Percentiles rank a stretch among this genome's conserved stretches.
Conservation (phyloP, 2,113 vertebrate genomes). For the Lamprologus ornatipinnis region DNA sequence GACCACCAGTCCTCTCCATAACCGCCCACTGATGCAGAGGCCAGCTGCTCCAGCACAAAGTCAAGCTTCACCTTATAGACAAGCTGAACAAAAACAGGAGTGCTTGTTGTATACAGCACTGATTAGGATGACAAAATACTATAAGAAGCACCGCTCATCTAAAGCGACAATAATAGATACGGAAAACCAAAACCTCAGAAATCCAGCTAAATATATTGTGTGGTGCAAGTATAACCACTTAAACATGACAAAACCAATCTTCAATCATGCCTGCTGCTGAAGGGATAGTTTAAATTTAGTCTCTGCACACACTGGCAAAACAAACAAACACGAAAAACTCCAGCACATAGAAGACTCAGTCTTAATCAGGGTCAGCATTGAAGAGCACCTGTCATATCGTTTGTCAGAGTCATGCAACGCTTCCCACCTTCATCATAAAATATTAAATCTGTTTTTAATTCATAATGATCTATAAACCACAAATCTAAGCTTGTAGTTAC, state of each 20-base stretch:
- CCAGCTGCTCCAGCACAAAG: constrained; percentile 83
- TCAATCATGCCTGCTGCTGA: not conserved
- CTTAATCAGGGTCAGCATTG: not conserved
- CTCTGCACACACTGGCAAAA: not conserved
- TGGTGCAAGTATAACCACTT: not conserved
- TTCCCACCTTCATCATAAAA: not conserved
- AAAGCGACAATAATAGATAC: not conserved
- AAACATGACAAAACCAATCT: not conserved
- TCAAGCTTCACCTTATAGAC: constrained; percentile 94
- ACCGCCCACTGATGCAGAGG: constrained; percentile 70
- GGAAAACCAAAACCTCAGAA: not conserved
- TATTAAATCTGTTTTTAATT: not conserved
- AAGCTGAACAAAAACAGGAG: constrained; percentile 67
- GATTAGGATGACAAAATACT: not conserved
- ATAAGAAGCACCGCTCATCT: not conserved
- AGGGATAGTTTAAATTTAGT: not conserved
- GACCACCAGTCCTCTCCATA: constrained; percentile 66
- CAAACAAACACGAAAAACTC: not conserved
- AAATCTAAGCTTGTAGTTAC: not conserved
- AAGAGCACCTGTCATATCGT: not conserved
- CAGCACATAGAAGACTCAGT: not conserved
- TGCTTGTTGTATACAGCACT: not conserved
- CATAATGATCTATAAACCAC: not conserved
- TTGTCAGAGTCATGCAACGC: not conserved
- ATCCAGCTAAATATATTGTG: not conserved